Evolutionary conservation across 2,113 vertebrate species (phyloP), one percentile per base, ranked within the genome.

Genomic region (Tonatia bakeri): DNA sequence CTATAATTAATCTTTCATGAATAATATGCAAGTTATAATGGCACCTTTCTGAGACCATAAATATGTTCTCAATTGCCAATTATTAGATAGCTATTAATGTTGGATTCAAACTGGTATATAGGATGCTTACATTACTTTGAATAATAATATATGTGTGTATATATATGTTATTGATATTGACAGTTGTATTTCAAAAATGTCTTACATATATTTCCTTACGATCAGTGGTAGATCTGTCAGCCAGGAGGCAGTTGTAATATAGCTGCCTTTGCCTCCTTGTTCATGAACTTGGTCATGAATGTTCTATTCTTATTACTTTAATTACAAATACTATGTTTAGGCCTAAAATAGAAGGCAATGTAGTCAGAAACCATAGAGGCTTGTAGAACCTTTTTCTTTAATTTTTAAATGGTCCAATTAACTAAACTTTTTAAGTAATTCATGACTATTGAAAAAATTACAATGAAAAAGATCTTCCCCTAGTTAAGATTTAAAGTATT

Each of bases 1-100:
- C 67, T 69, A 91, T 43, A 70, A 92, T 92, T 91, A 67, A 77
- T 77, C 36, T 92, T 90, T 86, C 70, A 4, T 83, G 22, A 85
- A 1, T 90, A 50, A 85, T 16, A 65, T 22, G 84, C 28, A 90
- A 88, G 72, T 93, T n/a, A 83, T 56, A 33, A 52, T 47, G 26
- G 52, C 17, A 65, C 77, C 87, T 61, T 69, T 90, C 95, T 77
- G 65, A 92, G 65, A 75, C 24, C 50, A 54, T 72, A 90, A 90
- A n/a, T 75, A 40, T 56, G 65, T 43, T 89, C 45, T 52, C 56
- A 93, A 31, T 87, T n/a, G 93, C 83, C 54, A 33, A 15, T 65
- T 85, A 64, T 85, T 95, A 82, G 40, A 65, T 28, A 87, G 33
- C 20, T 64, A 45, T 65, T 94, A 69, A 75, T 87, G 26, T 94